phyloP scores from a whole-genome alignment of 35 echinoderm and acorn worm genomes.

The Amphiura filiformis region DNA sequence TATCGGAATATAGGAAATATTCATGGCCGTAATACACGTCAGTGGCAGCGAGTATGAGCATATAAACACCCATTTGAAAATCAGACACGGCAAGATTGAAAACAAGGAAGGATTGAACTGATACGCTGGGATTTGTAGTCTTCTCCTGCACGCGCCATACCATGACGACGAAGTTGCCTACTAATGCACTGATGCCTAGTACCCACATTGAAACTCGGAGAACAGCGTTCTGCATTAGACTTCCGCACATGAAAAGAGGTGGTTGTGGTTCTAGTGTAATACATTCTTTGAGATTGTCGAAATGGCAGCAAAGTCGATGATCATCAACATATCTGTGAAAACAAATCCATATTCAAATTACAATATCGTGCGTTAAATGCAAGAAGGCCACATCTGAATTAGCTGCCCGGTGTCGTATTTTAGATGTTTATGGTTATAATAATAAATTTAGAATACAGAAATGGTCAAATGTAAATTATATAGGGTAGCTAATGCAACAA shows the following conservation, averaged over 20 bases:
- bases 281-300: background rate
- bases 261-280: conserved; percentile 20
- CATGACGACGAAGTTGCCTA: conserved; percentile 71
- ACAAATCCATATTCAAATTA: no score
- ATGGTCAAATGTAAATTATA: background rate
- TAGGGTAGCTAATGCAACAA: background rate
- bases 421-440: background rate
- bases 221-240: conserved; percentile 55
- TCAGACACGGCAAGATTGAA: conserved; percentile 59
- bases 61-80: conserved; percentile 71
- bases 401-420: background rate
- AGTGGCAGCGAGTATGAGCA: conserved; percentile 62
- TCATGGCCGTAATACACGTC: conserved; percentile 47
- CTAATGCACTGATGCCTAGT: conserved; percentile 62
- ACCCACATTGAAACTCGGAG: conserved; percentile 70
- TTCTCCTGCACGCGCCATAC: conserved; percentile 51
- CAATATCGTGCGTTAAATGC: no score
- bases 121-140: conserved; percentile 4
- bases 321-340: conserved; percentile 27
- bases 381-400: background rate
- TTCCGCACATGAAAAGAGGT: conserved; percentile 42
- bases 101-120: conserved; percentile 68
- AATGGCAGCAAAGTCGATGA: conserved; percentile 18
- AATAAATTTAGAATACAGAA: background rate
- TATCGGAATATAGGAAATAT: conserved; percentile 47